Evolutionary conservation across 1,140 invertebrate species (phyloP).

Genomic region (Sminthurides bifidus): DNA sequence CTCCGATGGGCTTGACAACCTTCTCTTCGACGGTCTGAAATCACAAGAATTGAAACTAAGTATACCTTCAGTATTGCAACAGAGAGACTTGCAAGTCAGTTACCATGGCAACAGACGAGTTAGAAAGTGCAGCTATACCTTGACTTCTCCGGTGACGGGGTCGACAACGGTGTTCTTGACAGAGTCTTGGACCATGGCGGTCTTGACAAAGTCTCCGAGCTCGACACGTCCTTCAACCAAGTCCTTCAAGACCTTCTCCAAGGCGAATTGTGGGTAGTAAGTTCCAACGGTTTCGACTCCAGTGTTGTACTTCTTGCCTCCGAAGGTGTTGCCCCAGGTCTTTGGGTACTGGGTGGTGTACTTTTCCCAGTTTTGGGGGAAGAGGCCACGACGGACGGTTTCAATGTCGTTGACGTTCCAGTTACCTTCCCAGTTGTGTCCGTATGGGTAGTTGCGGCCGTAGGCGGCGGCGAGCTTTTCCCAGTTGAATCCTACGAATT

Average conservation of each 20-base stretch:
- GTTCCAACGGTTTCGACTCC: slow-evolving; percentile 8
- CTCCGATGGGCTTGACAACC: background rate
- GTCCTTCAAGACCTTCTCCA: background rate
- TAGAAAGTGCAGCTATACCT: background rate
- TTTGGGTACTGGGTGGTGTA: background rate
- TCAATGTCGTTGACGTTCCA: background rate
- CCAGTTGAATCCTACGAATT: too few relatives aligned
- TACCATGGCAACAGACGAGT: background rate
- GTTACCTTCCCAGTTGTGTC: background rate
- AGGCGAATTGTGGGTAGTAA: slow-evolving; percentile 6
- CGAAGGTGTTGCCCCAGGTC: too few relatives aligned
- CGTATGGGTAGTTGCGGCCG: background rate
- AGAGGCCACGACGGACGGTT: slow-evolving; percentile 2
- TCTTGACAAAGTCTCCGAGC: background rate
- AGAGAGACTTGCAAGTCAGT: background rate
- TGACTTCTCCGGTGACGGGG: background rate
- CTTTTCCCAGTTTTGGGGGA: slow-evolving; percentile 1
- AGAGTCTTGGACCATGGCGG: too few relatives aligned
- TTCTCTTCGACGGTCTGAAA: background rate
- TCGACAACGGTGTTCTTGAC: too few relatives aligned
- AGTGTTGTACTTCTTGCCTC: too few relatives aligned
- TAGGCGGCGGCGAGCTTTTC: background rate
- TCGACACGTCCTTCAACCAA: background rate
- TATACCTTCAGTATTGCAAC: background rate
- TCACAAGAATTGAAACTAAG: too few relatives aligned